These are phyloP conservation scores for Fabriciana adippe DNA, from an alignment of 2,888 invertebrate species.

Conservation along the genomic window DNA sequence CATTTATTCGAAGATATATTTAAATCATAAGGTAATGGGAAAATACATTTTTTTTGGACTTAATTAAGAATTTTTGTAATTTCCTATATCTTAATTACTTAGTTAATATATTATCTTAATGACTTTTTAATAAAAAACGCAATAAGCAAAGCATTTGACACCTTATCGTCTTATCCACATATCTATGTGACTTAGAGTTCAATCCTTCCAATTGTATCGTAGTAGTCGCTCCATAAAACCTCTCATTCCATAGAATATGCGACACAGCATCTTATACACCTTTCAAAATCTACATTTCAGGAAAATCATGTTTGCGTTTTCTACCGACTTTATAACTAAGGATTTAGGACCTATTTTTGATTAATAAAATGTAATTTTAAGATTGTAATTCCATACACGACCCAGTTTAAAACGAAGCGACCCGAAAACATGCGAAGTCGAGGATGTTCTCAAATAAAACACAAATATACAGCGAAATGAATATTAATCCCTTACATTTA, in stretches of 20 bases:
- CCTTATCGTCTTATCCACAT: too few relatives aligned
- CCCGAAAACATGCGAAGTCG: conserved; percentile 36
- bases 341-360: conserved; percentile 21
- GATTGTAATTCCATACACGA: conserved; percentile 26
- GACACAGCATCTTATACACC: conserved; percentile 35
- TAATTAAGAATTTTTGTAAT: too few relatives aligned
- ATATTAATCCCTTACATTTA: conserved; percentile 25
- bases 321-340: not conserved
- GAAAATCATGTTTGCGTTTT: conserved; percentile 15
- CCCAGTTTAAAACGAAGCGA: conserved; percentile 38
- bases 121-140: too few relatives aligned
- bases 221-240: conserved; percentile 21
- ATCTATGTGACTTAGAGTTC: too few relatives aligned
- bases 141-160: too few relatives aligned
- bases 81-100: too few relatives aligned
- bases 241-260: conserved; percentile 27
- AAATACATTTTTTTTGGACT: too few relatives aligned
- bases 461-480: conserved; percentile 35
- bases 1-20: too few relatives aligned
- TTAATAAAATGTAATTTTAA: conserved; percentile 8
- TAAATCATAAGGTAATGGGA: too few relatives aligned
- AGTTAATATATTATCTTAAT: too few relatives aligned
- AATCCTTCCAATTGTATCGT: not conserved
- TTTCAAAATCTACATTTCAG: conserved; percentile 36
- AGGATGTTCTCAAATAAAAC: conserved; percentile 36